Evolutionary conservation across 2,113 vertebrate species (phyloP).

Genomic region (Phrynosoma platyrhinos): DNA sequence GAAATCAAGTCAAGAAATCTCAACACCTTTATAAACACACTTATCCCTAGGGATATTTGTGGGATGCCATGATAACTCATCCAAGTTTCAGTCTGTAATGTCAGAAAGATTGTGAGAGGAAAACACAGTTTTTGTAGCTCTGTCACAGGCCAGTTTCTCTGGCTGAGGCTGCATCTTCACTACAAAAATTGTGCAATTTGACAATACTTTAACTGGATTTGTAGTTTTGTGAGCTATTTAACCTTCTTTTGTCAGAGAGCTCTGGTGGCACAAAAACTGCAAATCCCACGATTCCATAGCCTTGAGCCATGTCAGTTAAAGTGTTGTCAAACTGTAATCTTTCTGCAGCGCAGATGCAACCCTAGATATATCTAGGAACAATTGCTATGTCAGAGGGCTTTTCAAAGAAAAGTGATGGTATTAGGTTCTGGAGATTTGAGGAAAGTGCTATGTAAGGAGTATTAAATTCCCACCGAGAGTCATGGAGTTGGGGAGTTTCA

Average conservation of each 20-base stretch:
- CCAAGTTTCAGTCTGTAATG: not conserved
- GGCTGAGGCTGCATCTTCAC: not conserved
- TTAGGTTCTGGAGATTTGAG: not conserved
- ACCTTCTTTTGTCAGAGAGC: no score
- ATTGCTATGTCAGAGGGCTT: not conserved
- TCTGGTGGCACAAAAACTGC: no score
- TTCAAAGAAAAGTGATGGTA: not conserved
- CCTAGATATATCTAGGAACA: not conserved
- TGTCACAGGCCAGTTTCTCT: not conserved
- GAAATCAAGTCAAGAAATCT: not conserved
- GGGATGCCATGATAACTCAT: not conserved
- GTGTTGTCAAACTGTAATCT: no score
- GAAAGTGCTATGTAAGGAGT: not conserved
- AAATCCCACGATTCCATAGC: no score
- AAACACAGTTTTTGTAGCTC: no score
- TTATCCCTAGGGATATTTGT: not conserved
- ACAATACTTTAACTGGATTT: no score
- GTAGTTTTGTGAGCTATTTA: no score
- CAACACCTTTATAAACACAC: not conserved
- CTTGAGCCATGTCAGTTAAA: no score
- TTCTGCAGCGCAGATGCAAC: no score
- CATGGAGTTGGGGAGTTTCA: not conserved
- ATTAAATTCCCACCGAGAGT: not conserved
- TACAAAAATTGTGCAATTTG: no score
- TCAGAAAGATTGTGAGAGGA: not conserved